These are phyloP conservation scores for Selene dorsalis DNA, from an alignment of 2,797 vertebrate species.

Conservation along the genomic window DNA sequence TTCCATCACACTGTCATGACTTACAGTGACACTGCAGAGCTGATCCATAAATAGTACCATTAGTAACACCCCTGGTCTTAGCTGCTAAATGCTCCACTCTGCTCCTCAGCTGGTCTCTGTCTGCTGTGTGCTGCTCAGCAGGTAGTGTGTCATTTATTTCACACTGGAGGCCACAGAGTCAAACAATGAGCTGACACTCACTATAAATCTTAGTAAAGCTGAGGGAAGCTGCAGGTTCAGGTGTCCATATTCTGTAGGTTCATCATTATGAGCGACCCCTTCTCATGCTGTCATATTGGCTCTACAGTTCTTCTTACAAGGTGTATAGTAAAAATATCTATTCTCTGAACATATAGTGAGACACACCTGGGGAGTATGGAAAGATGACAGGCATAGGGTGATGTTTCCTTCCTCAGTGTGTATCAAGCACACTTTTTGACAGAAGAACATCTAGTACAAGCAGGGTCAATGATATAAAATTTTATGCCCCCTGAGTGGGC, in stretches of 20 bases:
- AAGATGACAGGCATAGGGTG: too few species aligned
- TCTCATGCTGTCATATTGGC: too few species aligned
- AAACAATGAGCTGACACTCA: background rate
- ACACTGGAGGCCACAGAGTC: background rate
- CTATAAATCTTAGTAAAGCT: background rate
- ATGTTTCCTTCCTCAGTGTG: too few species aligned
- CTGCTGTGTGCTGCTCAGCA: background rate
- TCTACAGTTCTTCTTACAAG: background rate
- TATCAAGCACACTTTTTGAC: too few species aligned
- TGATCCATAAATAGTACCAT: background rate
- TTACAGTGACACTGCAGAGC: background rate
- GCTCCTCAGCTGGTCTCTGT: background rate
- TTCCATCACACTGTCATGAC: background rate
- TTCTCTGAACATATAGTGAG: too few species aligned
- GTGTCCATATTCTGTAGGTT: background rate
- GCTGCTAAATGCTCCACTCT: background rate
- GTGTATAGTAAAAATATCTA: too few species aligned
- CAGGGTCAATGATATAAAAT: too few species aligned
- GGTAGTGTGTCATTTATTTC: too few species aligned
- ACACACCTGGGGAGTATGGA: too few species aligned
- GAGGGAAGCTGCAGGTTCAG: background rate
- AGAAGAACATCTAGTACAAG: too few species aligned
- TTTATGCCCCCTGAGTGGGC: too few species aligned
- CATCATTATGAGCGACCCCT: background rate
- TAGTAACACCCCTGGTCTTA: background rate